Evolutionary conservation across 2,888 invertebrate species (phyloP).

Genomic region (Drosophila austrosaltans): DNA sequence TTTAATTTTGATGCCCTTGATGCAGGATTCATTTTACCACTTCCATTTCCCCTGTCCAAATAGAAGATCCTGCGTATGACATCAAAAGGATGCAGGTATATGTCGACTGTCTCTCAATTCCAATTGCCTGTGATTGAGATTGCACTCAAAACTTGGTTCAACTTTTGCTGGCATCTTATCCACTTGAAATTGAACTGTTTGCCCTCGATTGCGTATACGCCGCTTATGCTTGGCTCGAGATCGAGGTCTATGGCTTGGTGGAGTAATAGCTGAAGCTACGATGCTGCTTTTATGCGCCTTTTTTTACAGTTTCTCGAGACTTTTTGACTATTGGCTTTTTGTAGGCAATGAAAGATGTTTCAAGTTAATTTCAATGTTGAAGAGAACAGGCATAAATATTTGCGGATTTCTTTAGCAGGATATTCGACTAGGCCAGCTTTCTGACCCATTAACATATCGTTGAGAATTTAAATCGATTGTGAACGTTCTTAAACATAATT

Average conservation of each 20-base stretch:
- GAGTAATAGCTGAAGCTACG: too few relatives aligned
- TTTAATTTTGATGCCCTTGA: neutral
- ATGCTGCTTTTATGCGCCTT: too few relatives aligned
- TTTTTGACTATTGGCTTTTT: neutral
- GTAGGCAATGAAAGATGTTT: slow-evolving; percentile 38
- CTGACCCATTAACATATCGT: slow-evolving; percentile 49
- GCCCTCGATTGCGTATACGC: too few relatives aligned
- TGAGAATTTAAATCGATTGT: slow-evolving; percentile 38
- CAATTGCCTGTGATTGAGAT: neutral
- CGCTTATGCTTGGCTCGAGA: too few relatives aligned
- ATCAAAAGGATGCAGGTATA: neutral
- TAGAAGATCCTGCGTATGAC: neutral
- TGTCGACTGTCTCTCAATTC: neutral
- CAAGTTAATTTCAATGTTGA: slow-evolving; percentile 36
- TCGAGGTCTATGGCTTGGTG: neutral
- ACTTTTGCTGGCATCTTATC: too few relatives aligned
- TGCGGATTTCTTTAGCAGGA: slow-evolving; percentile 44
- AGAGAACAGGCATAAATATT: slow-evolving; percentile 47
- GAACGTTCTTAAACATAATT: slow-evolving; percentile 31
- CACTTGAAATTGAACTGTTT: too few relatives aligned
- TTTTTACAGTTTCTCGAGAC: neutral
- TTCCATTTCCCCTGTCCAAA: neutral
- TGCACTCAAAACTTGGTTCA: neutral
- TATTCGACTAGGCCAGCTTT: slow-evolving; percentile 49
- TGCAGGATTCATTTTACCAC: neutral